A percentile compares a stretch with the other conserved stretches of the same genome.
Conservation (phyloP, 2,113 vertebrate species). For the Chaenocephalus aceratus region DNA sequence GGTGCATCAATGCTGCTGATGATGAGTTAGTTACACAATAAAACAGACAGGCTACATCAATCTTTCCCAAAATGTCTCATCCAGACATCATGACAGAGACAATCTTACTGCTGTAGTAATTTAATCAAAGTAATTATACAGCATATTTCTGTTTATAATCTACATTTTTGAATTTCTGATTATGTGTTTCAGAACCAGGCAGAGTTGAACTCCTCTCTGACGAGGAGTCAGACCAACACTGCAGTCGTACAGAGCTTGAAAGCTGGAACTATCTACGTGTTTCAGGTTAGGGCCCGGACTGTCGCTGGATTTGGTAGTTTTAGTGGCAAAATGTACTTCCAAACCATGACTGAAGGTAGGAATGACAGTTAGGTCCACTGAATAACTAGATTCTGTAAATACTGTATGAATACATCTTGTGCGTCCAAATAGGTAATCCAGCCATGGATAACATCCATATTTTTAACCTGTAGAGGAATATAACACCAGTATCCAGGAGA, state of each 20-base stretch:
- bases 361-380: not conserved
- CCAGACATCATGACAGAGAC: too few relatives aligned
- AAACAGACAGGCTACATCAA: not conserved
- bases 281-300: conserved; percentile 95
- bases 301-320: conserved; percentile 96
- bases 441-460: not conserved
- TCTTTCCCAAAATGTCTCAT: too few relatives aligned
- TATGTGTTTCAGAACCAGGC: conserved; percentile 86
- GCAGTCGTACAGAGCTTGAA: conserved; percentile 90
- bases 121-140: not conserved
- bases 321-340: conserved; percentile 98
- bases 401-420: not conserved
- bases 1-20: conserved; percentile 77
- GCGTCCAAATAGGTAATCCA: not conserved
- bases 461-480: conserved; percentile 88
- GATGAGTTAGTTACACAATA: not conserved
- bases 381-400: not conserved
- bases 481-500: conserved; percentile 94
- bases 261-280: conserved; percentile 95
- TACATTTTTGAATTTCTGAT: not conserved
- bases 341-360: conserved; percentile 97
- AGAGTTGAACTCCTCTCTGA: conserved; percentile 91
- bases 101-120: not conserved
- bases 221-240: conserved; percentile 95
- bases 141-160: too few relatives aligned